Evolutionary conservation across 1,140 invertebrate species (phyloP).

Genomic region (Capitella teleta): DNA sequence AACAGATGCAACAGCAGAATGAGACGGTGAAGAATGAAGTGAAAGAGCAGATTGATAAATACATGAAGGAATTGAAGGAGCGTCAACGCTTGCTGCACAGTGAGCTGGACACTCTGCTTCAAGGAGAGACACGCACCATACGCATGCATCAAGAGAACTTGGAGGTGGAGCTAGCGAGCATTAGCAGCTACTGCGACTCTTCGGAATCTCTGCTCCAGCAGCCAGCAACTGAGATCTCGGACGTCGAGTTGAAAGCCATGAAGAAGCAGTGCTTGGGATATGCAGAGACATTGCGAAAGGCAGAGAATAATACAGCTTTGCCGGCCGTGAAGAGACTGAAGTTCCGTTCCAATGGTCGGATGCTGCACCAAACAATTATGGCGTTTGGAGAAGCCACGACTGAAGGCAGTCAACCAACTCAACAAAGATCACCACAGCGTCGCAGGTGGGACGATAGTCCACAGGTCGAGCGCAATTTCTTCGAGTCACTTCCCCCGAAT

Average conservation of each 20-base stretch:
- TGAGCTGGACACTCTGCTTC: conserved; percentile 78
- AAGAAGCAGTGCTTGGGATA: conserved; percentile 23
- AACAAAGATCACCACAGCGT: too few species aligned
- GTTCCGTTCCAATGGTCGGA: background rate
- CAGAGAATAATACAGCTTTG: background rate
- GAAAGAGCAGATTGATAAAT: conserved; percentile 76
- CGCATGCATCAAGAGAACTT: conserved; percentile 81
- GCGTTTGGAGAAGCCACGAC: too few species aligned
- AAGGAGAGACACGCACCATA: conserved; percentile 68
- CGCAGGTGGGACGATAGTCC: too few species aligned
- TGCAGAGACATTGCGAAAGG: conserved; percentile 22
- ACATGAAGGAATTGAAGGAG: conserved; percentile 78
- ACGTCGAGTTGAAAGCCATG: conserved; percentile 39
- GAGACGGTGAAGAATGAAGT: conserved; percentile 77
- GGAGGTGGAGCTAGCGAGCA: conserved; percentile 82
- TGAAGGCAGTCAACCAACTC: too few species aligned
- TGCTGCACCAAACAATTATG: background rate
- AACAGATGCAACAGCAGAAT: conserved; percentile 18
- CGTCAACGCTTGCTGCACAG: conserved; percentile 73
- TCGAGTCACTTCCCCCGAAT: too few species aligned
- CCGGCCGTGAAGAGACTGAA: too few species aligned
- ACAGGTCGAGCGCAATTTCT: too few species aligned
- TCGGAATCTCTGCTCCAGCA: conserved; percentile 84
- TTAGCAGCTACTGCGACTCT: conserved; percentile 86
- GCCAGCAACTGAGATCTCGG: conserved; percentile 45